Conservation (phyloP, 2,113 vertebrate species). For the Paradoxurus hermaphroditus region DNA sequence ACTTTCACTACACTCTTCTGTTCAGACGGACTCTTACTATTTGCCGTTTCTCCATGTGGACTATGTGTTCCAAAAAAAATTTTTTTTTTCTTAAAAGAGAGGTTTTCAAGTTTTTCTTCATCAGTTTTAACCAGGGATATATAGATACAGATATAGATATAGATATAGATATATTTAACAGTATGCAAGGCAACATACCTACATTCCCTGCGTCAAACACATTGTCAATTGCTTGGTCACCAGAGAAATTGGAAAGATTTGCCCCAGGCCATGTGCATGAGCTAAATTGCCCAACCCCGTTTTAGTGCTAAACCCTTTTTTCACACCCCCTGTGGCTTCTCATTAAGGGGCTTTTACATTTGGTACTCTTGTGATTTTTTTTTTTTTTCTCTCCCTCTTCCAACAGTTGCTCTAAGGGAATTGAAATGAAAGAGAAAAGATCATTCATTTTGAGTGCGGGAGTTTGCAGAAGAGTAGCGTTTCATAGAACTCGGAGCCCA, state of each 20-base stretch:
- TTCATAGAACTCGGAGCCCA: neutral
- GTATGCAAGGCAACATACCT: neutral
- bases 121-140: neutral
- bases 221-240: neutral
- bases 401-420: neutral
- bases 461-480: neutral
- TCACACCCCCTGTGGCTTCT: neutral
- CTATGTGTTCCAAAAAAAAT: neutral
- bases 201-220: neutral
- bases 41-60: neutral
- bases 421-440: neutral
- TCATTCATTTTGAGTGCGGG: neutral
- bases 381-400: neutral
- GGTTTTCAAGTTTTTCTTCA: neutral
- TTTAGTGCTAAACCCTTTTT: neutral
- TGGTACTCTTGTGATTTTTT: neutral
- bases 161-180: neutral
- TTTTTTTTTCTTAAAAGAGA: too few species aligned
- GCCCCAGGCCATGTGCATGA: too few species aligned
- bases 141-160: too few species aligned
- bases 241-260: neutral
- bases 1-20: neutral
- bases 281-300: rapidly evolving
- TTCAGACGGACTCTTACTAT: neutral
- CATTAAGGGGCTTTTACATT: neutral